Percentiles rank a stretch among this genome's conserved stretches.
Evolutionary conservation across 2,888 invertebrate genomes (phyloP).

Genomic region (Electrophaes corylata): DNA sequence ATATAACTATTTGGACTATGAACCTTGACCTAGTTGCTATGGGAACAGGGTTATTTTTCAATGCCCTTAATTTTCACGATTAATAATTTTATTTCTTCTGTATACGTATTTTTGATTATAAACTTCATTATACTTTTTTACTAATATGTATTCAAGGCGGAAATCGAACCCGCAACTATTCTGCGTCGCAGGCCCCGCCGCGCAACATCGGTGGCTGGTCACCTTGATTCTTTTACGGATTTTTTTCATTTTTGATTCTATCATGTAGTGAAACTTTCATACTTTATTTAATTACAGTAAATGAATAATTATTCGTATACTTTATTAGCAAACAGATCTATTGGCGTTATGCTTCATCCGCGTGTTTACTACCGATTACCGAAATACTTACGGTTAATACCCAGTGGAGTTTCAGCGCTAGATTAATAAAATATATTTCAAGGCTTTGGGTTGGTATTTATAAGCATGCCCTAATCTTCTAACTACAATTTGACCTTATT

Average conservation of each 20-base stretch:
- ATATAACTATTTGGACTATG: background rate
- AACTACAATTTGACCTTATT: background rate
- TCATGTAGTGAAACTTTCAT: too few species aligned
- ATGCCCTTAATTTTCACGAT: too few species aligned
- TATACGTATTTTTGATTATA: too few species aligned
- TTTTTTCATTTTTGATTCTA: too few species aligned
- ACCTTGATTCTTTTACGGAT: too few species aligned
- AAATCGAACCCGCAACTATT: too few species aligned
- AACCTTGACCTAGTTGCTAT: background rate
- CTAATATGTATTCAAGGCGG: too few species aligned
- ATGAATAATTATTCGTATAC: background rate
- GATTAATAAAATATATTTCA: slow-evolving; percentile 33
- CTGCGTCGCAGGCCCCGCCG: too few species aligned
- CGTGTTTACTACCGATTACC: slow-evolving; percentile 27
- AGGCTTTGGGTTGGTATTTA: slow-evolving; percentile 7
- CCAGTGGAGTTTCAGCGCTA: slow-evolving; percentile 27
- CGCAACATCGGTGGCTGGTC: too few species aligned
- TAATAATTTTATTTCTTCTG: too few species aligned
- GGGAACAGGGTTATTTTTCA: too few species aligned
- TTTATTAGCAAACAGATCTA: slow-evolving; percentile 2
- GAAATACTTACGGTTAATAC: slow-evolving; percentile 29
- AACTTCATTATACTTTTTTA: too few species aligned
- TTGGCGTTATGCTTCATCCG: slow-evolving; percentile 12
- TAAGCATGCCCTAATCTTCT: slow-evolving; percentile 2
- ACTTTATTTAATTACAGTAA: slow-evolving; percentile 1